Evolutionary conservation across 1,140 invertebrate species (phyloP).

Genomic region (Solen grandis): DNA sequence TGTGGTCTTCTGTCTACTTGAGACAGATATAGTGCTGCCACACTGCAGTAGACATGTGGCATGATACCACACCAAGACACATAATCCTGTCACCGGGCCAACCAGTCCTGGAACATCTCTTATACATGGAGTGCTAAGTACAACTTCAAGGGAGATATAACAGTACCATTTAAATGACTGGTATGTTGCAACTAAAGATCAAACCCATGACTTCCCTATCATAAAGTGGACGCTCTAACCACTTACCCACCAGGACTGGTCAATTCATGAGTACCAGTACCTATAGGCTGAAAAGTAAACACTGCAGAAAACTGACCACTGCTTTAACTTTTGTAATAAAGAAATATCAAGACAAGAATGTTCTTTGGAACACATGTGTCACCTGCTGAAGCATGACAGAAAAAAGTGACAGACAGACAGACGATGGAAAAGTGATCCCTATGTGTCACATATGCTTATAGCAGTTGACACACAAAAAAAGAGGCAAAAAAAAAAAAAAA

Average conservation of each 20-base stretch:
- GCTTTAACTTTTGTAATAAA: no score
- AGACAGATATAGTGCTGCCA: background rate
- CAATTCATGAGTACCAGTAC: background rate
- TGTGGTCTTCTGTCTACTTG: background rate
- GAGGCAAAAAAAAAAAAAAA: no score
- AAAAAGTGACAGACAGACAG: no score
- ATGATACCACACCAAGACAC: background rate
- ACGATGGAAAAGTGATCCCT: no score
- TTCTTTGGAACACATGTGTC: no score
- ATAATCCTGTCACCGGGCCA: background rate
- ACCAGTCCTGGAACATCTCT: background rate
- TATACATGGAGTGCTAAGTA: background rate
- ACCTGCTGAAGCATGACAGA: no score
- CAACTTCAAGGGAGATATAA: background rate
- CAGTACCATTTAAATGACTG: background rate
- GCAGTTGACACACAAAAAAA: no score
- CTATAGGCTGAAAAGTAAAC: no score
- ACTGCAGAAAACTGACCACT: no score
- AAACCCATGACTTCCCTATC: background rate
- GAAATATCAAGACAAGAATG: no score
- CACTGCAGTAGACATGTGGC: background rate
- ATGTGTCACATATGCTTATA: no score
- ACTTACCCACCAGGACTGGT: no score
- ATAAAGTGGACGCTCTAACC: background rate
- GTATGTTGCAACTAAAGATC: background rate